phyloP scores from a whole-genome alignment of 2,113 vertebrate genomes.

The Petrocephalus zakoni region DNA sequence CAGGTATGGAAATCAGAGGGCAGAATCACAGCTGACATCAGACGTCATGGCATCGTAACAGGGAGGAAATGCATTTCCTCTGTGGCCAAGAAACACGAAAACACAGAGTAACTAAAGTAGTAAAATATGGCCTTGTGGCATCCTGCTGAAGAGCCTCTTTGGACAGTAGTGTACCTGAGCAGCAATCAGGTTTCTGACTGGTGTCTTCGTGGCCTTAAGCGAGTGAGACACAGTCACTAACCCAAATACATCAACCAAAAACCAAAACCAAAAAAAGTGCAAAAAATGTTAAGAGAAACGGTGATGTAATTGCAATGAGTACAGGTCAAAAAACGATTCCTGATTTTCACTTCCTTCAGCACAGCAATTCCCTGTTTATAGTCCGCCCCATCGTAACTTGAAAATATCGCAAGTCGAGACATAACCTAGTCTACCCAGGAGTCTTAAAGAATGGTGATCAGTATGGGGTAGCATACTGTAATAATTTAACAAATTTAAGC shows the following conservation, averaged over 20 bases:
- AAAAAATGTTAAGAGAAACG: not conserved
- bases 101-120: not conserved
- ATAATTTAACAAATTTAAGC: too few species aligned
- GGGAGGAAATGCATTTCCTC: not conserved
- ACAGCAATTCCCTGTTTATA: constrained; percentile 20
- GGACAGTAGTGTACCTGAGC: not conserved
- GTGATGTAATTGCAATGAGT: constrained; percentile 13
- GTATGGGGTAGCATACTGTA: too few species aligned
- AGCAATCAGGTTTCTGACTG: not conserved
- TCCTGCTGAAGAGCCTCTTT: not conserved
- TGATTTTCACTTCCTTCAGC: constrained; percentile 25
- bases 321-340: not conserved
- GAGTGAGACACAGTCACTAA: not conserved
- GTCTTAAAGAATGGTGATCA: too few species aligned
- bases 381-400: constrained; percentile 25
- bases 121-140: not conserved
- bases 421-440: too few species aligned
- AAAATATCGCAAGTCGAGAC: too few species aligned
- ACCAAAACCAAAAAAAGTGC: too few species aligned
- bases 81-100: not conserved
- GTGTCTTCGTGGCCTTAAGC: not conserved
- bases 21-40: not conserved
- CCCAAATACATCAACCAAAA: not conserved
- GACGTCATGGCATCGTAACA: not conserved
- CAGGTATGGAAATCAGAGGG: not conserved